Conservation (phyloP, 2,113 vertebrate species). For the Girardinichthys multiradiatus region DNA sequence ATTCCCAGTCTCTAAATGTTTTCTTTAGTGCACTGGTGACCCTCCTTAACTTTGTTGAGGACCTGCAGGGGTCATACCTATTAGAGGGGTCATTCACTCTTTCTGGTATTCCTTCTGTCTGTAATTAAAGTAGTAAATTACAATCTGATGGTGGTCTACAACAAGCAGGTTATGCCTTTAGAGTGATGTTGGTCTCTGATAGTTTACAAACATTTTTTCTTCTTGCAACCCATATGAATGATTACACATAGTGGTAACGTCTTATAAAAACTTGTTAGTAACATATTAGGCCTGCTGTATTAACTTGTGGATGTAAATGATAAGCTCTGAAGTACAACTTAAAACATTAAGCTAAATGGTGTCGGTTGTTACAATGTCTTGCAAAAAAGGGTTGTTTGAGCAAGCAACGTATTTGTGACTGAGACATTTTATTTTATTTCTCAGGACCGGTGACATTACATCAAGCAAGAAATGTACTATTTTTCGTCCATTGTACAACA, state of each 20-base stretch:
- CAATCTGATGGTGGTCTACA: conserved; percentile 56
- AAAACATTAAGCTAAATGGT: not conserved
- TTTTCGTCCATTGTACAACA: no score
- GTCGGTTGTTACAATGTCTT: not conserved
- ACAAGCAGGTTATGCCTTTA: conserved; percentile 59
- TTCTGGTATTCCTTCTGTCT: conserved; percentile 66
- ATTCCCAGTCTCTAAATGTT: conserved; percentile 50
- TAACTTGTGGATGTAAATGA: not conserved
- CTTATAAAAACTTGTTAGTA: not conserved
- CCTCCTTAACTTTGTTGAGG: conserved; percentile 51
- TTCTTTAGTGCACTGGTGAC: conserved; percentile 62
- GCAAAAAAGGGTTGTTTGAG: no score
- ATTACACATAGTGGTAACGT: not conserved
- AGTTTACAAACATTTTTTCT: not conserved
- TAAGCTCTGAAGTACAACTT: not conserved
- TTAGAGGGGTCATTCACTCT: conserved; percentile 61
- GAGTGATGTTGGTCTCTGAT: not conserved
- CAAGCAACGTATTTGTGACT: not conserved
- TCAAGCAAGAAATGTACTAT: no score
- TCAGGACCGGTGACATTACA: no score
- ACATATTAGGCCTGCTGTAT: not conserved
- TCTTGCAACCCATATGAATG: not conserved
- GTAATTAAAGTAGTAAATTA: conserved; percentile 80
- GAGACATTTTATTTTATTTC: no score
- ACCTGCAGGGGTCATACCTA: conserved; percentile 57